Evolutionary conservation across 2,888 invertebrate genomes (phyloP), one percentile per base, ranked within the genome.

Genomic region (Prostheceraeus crozeri): DNA sequence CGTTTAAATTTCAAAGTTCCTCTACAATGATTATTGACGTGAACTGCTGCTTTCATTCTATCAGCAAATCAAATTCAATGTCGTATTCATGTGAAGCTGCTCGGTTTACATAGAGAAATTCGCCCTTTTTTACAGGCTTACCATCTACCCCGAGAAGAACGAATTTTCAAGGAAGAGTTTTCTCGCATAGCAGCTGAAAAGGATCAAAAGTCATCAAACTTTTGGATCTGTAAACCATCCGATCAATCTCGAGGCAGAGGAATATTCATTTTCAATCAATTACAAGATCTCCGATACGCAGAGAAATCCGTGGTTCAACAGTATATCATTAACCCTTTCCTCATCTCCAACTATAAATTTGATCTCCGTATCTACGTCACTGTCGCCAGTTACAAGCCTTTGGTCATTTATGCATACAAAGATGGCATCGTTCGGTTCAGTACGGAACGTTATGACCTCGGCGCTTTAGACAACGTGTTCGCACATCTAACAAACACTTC

Each of bases 151-250:
- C 48, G 48, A 19, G 48, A 48, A 25, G 48, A 48, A 14, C 25
- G 48, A 48, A 3, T 48, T 3, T 48, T 48, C 19, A 48, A 48
- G 48, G 48, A 48, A 30, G 48, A 48, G 27, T 28, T 30, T 4
- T 48, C 28, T 21, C 48, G 10, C 21, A 53, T 2, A 19, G 10
- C 36, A 11, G 51, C 53, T 16, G 55, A 55, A 31, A 84, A 83
- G 14, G 78, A 82, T 56, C 72, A 73, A 35, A 70, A 77, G 53
- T 30, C 62, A 31, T 8, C 69, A 2, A 66, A 66, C 40, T 68
- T 72, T 10, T 88, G 88, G 87, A 88, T 88, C 63, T 87, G 86
- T 72, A 88, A 88, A 70, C 88, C 88, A 0, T 86, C 87, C 1
- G 85, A 86, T 0, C 84, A 86, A 73, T 87, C 87, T 67, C 85